Base-by-base conservation (phyloP, 2,888 invertebrate genomes). In the Pristionchus japonicus region DNA sequence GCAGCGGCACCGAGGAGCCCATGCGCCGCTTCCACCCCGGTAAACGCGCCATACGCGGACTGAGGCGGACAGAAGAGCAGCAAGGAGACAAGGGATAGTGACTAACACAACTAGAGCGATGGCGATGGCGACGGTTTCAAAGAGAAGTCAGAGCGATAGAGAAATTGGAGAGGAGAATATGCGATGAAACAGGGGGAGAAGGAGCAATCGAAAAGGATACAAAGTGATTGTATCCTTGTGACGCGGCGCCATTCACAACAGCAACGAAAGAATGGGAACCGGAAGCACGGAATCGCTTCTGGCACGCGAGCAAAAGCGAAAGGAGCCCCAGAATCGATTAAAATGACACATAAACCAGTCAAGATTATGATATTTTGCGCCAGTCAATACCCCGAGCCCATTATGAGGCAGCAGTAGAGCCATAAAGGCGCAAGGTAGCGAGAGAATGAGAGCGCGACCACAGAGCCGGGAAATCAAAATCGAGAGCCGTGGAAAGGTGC, bases 321-420 rank as follows among this genome's bases (percentile, higher is more conserved):
- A 77, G 9, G n/a, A 11, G 77, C 77, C 37, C 43, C 40, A 20
- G 77, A 43, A 77, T 77, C 77, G 77, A 77, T 77, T n/a, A 27
- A n/a, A 77, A 34, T 15, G 43, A 77, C 40, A 13, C 77, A 47
- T 77, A 77, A 77, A 77, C 77, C 43, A 47, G 77, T 43, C 77
- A 77, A 77, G 77, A 77, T 77, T 77, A 77, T 47, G 77, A 77
- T 77, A 47, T 47, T 27, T 43, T 23, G 77, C 43, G 77, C 43
- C 47, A 43, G 77, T 77, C 77, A 77, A 77, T 77, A 77, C 77
- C n/a, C 77, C n/a, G 43, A 43, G 17, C 77, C 77, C 77, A 77
- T 77, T 77, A 77, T 77, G 43, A 77, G 77, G n/a, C 77, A 47
- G 77, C 77, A 77, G 77, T 77, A 77, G 57, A 20, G 77, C 77